phyloP scores from a whole-genome alignment of 2,113 vertebrate genomes.

The Vimba vimba region DNA sequence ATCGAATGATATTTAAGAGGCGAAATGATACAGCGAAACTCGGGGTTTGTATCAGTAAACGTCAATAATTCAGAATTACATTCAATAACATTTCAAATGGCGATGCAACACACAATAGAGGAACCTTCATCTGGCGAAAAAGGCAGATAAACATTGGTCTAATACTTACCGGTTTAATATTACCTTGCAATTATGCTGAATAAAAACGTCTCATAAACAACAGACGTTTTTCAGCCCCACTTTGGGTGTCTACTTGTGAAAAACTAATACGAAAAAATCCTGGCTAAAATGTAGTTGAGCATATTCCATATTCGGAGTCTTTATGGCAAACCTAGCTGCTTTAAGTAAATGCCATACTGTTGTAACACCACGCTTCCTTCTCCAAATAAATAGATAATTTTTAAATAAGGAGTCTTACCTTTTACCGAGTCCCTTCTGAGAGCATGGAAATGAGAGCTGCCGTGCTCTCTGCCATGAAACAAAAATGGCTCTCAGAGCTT shows the following conservation, averaged over 20 bases:
- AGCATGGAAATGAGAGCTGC: constrained; percentile 35
- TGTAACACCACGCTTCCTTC: neutral
- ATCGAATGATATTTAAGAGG: neutral
- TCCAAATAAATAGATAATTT: neutral
- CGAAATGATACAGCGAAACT: neutral
- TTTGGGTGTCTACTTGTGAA: constrained; percentile 36
- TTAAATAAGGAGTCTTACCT: constrained; percentile 44
- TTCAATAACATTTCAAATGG: constrained; percentile 13
- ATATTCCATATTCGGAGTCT: neutral
- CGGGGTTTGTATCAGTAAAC: neutral
- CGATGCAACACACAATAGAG: constrained; percentile 45
- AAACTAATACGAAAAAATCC: constrained; percentile 30
- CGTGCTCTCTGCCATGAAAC: constrained; percentile 54
- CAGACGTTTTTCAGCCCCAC: constrained; percentile 8
- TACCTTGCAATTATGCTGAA: too few species aligned
- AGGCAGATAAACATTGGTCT: neutral
- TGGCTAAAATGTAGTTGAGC: constrained; percentile 35
- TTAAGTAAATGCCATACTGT: neutral
- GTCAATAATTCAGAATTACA: constrained; percentile 15
- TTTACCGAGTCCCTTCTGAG: constrained; percentile 26
- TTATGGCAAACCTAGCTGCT: neutral
- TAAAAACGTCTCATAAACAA: neutral
- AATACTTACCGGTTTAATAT: neutral
- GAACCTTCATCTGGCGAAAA: constrained; percentile 18
- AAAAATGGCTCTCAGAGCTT: constrained; percentile 59